Evolutionary conservation across 2,888 invertebrate species (phyloP), one percentile per base, ranked within the genome.

Genomic region (Octonoba sinensis): DNA sequence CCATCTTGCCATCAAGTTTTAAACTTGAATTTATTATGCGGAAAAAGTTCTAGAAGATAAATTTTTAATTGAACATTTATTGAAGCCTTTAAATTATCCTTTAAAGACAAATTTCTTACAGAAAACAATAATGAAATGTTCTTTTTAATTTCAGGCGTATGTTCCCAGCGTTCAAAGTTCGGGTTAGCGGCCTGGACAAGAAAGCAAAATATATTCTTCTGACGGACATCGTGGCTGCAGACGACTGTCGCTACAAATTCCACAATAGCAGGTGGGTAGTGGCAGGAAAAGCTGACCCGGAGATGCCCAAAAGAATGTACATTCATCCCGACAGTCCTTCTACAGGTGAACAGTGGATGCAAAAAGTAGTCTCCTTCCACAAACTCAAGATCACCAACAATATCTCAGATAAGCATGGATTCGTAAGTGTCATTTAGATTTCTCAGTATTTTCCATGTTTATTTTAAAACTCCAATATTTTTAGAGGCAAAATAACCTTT

Each of bases 101-200:
- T n/a, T n/a, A n/a, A n/a, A n/a, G n/a, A n/a, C n/a, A n/a, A n/a
- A n/a, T n/a, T n/a, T n/a, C n/a, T n/a, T n/a, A n/a, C n/a, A n/a
- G 54, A 54, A 3, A 1, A 18, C 54, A 6, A 15, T 20, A 85
- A 92, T n/a, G 24, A 54, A 1, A 44, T 0, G 81, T 83, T 81
- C 82, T 78, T 85, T 85, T 84, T 85, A 83, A 85, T 89, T 93
- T 85, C 93, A 99, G 98, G 92, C 96, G 99, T 93, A 99, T 99
- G 96, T 99, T 99, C 91, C 99, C 99, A 88, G 97, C 99, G 91
- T 98, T 96, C 95, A 98, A 98, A 92, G 97, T 98, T 91, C 95
- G 97, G 89, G 95, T 99, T 88, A 95, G 96, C 88, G 99, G 99
- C 87, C 91, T 99, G 91, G 98, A 99, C 92, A 95, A 97, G 90